Base-by-base conservation (phyloP, 1,140 invertebrate genomes). In the Littorina saxatilis region DNA sequence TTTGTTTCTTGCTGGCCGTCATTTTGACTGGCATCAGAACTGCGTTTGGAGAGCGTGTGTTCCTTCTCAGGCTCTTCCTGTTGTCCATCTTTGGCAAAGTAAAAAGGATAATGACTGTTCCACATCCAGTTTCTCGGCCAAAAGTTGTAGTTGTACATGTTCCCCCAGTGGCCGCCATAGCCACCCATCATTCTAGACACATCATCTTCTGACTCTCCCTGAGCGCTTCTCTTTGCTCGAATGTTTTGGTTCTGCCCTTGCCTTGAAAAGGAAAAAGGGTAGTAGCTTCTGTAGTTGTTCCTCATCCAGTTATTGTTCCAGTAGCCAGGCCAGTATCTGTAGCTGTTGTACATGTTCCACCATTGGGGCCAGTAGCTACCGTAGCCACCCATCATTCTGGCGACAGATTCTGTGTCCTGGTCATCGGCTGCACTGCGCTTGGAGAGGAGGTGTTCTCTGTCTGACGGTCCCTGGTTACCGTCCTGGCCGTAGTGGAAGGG, bases 241-340 rank as follows among this genome's bases (percentile, higher is more conserved):
- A 40, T 27, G 15, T n/a, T 4, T 27, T 72, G 68, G 11, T 72
- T 2, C 1, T 73, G 35, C 39, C n/a, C 4, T 40, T 40, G 32
- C 9, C 20, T 23, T 35, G 70, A 73, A 39, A 37, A 61, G 4
- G n/a, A n/a, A n/a, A 74, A 61, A 61, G 20, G n/a, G 20, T 23
- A 9, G 9, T 23, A 23, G 58, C 23, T 23, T 9, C 23, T 7
- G 58, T 61, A 61, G 58, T 61, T 43, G 35, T 15, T 73, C 70
- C 70, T 43, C n/a, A 73, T 73, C 70, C 39, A 43, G 39, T 73
- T 39, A 39, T 39, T n/a, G 70, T 40, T 73, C 70, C 66, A 68
- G 7, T 17, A 7, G 32, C 66, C 35, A 7, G 4, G 23, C 37
- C 39, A 39, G 70, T 39, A 35, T 43, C 17, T 73, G 50, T 75